Conservation (phyloP, 2,797 vertebrate genomes). For the Zenarchopterus dispar region DNA sequence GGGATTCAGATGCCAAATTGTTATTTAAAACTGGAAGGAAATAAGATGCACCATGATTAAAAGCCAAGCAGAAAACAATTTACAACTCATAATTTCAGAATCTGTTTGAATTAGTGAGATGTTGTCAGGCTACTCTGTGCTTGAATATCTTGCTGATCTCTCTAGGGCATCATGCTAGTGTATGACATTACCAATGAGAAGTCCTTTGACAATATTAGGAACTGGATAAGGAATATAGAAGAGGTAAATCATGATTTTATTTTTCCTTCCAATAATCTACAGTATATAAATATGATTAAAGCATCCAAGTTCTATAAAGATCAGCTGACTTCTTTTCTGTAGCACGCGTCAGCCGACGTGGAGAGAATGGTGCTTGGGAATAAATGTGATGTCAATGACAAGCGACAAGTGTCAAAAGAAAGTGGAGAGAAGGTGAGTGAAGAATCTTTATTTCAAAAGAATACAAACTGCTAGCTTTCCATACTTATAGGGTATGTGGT, state of each 20-base stretch:
- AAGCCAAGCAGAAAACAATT: too few relatives aligned
- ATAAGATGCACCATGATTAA: too few relatives aligned
- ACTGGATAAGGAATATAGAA: constrained; percentile 99
- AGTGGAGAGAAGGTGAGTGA: constrained; percentile 91
- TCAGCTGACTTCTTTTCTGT: neutral
- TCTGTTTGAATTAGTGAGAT: neutral
- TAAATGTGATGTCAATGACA: constrained; percentile 97
- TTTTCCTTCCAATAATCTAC: neutral
- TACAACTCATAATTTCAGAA: neutral
- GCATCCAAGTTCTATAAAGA: neutral
- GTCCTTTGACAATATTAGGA: constrained; percentile 98
- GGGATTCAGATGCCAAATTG: neutral
- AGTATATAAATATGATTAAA: neutral
- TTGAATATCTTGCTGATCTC: constrained; percentile 37
- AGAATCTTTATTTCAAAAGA: too few relatives aligned
- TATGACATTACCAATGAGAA: constrained; percentile 98
- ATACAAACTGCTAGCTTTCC: too few relatives aligned
- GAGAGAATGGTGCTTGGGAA: constrained; percentile 98
- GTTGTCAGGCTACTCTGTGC: neutral
- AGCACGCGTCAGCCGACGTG: constrained; percentile 97
- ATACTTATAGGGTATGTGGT: neutral
- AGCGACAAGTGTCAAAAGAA: constrained; percentile 95
- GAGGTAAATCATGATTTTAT: constrained; percentile 81
- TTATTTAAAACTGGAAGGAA: neutral
- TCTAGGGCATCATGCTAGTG: constrained; percentile 93